Conservation (phyloP, 2,888 invertebrate species). For the Catocala nupta region DNA sequence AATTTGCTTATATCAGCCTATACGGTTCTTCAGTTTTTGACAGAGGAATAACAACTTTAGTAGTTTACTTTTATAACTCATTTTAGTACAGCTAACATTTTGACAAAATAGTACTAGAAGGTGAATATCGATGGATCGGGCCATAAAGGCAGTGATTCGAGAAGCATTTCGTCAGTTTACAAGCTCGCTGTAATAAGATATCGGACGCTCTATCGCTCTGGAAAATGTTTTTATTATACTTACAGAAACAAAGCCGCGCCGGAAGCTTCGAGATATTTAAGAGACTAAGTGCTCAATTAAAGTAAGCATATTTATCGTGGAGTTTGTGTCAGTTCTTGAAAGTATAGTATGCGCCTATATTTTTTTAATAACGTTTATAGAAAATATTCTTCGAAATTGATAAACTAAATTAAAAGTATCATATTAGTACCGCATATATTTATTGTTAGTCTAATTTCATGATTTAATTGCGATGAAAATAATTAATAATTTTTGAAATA, state of each 20-base stretch:
- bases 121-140: conserved; percentile 74
- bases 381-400: no score
- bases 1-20: conserved; percentile 71
- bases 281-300: no score
- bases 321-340: no score
- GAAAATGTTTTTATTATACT: conserved; percentile 75
- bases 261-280: no score
- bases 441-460: no score
- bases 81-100: conserved; percentile 44
- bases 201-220: conserved; percentile 75
- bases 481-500: no score
- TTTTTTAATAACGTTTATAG: no score
- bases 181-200: conserved; percentile 80
- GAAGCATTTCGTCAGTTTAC: conserved; percentile 77
- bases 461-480: no score
- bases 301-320: no score
- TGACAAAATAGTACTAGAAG: conserved; percentile 62
- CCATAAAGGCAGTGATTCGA: conserved; percentile 79
- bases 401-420: no score
- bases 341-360: no score
- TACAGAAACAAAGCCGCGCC: conserved; percentile 53
- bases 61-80: conserved; percentile 37
- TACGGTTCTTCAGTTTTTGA: conserved; percentile 38
- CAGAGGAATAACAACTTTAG: conserved; percentile 49
- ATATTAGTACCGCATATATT: no score